Evolutionary conservation across 2,797 vertebrate species (phyloP).

Genomic region (Myotis daubentonii): DNA sequence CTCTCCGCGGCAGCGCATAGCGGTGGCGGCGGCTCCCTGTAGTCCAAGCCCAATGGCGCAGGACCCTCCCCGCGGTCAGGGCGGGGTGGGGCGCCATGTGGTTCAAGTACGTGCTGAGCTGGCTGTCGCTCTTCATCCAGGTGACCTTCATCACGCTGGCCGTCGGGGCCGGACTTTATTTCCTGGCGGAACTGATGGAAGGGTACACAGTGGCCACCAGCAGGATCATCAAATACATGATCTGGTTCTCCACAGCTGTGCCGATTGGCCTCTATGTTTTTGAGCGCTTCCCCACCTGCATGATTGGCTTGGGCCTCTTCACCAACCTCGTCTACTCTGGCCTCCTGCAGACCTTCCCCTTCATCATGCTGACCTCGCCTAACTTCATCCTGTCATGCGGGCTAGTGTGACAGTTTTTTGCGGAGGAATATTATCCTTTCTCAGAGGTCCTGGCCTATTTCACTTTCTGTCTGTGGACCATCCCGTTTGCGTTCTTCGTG

Average conservation of each 20-base stretch:
- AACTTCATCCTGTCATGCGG: slow-evolving; percentile 97
- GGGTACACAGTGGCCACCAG: slow-evolving; percentile 96
- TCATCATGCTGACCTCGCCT: slow-evolving; percentile 96
- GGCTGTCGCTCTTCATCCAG: too few species aligned
- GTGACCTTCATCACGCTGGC: too few species aligned
- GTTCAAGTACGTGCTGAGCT: too few species aligned
- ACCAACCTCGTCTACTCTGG: slow-evolving; percentile 98
- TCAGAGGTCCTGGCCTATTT: slow-evolving; percentile 98
- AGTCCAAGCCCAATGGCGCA: too few species aligned
- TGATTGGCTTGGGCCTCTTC: slow-evolving; percentile 95
- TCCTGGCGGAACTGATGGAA: slow-evolving; percentile 97
- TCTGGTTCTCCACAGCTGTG: slow-evolving; percentile 92
- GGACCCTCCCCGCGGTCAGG: too few species aligned
- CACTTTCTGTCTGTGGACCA: slow-evolving; percentile 97
- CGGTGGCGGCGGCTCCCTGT: too few species aligned
- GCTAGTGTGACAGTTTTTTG: slow-evolving; percentile 94
- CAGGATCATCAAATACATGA: slow-evolving; percentile 98
- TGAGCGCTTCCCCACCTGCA: slow-evolving; percentile 91
- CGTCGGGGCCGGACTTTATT: slow-evolving; percentile 93
- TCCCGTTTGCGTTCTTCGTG: slow-evolving; percentile 96
- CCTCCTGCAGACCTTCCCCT: slow-evolving; percentile 95
- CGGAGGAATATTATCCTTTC: slow-evolving; percentile 96
- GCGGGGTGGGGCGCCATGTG: too few species aligned
- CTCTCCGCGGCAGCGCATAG: too few species aligned
- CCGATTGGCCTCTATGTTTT: slow-evolving; percentile 93